Conservation (phyloP, 2,888 invertebrate genomes). For the Hipparchia semele region DNA sequence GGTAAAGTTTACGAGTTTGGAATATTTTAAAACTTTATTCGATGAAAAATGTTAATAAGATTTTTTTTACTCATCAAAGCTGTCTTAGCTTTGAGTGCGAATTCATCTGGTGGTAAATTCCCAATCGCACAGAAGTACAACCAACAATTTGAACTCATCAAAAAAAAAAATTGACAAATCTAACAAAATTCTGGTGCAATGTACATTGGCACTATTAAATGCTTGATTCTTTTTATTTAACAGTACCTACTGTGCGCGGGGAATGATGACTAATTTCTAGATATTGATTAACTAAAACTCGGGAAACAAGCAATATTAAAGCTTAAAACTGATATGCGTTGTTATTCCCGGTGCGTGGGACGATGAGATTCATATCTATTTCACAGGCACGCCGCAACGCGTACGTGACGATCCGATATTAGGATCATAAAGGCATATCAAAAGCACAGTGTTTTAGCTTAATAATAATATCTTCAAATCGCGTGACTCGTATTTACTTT, state of each 20-base stretch:
- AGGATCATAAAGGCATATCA: background rate
- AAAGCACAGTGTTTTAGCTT: background rate
- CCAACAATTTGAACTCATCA: too few relatives aligned
- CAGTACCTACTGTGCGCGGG: background rate
- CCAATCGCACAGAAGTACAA: too few relatives aligned
- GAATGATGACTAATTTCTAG: background rate
- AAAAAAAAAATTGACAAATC: too few relatives aligned
- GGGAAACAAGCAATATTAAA: background rate
- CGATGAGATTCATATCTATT: slow-evolving; percentile 15
- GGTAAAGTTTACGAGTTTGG: background rate
- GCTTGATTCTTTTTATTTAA: background rate
- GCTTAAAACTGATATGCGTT: slow-evolving; percentile 11
- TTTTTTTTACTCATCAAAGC: background rate
- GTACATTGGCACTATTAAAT: too few relatives aligned
- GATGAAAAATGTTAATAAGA: background rate
- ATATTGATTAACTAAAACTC: background rate
- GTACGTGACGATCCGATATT: slow-evolving; percentile 4
- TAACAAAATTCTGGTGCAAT: too few relatives aligned
- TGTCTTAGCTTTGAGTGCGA: too few relatives aligned
- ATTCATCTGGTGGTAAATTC: too few relatives aligned
- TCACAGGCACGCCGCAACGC: slow-evolving; percentile 15
- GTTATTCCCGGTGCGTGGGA: slow-evolving; percentile 19
- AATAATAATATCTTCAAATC: too few relatives aligned
- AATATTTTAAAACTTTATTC: slow-evolving; percentile 1
- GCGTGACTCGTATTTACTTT: background rate